Evolutionary conservation across 2,888 invertebrate species (phyloP), one percentile per base, ranked within the genome.

Genomic region (Drosophila falleni): DNA sequence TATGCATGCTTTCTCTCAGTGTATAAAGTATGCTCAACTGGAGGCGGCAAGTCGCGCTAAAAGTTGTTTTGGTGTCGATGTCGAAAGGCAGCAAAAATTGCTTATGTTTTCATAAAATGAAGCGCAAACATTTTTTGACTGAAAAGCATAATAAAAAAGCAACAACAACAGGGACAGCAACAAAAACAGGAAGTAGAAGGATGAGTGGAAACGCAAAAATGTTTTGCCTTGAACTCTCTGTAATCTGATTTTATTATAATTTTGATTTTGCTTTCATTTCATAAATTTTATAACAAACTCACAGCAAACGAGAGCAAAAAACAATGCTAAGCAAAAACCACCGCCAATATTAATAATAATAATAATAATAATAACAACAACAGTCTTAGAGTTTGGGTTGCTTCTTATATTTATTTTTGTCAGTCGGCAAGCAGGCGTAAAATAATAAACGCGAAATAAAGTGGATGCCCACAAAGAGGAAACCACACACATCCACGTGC

Each of bases 381-480:
- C 68, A 54, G 59, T 47, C 53, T 50, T 67, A 62, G 51, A 49
- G 65, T 76, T 55, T 16, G 23, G 16, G 47, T 42, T 31, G 41
- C 59, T 41, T 67, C 67, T 81, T 64, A 53, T 53, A 44, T 53
- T 87, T 82, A 44, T 55, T 87, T 88, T 83, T 85, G 82, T 71
- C 79, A 85, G 89, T 85, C 88, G 79, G 71, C 88, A 89, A 89
- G 87, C 81, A 87, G 89, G 89, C 90, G 81, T 87, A 90, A 90
- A 87, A 89, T 90, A 86, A 86, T 90, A 90, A 89, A 86, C 85
- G 87, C 90, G 81, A 86, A 87, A 89, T 90, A 90, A 89, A 90
- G 87, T 89, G 89, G 76, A 73, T 73, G 71, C 81, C 83, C 88
- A 55, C 90, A 78, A 76, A 74, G 70, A 78, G 80, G 74, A 86